Base-by-base conservation (phyloP, 1,140 invertebrate species). In the Ylistrum balloti region DNA sequence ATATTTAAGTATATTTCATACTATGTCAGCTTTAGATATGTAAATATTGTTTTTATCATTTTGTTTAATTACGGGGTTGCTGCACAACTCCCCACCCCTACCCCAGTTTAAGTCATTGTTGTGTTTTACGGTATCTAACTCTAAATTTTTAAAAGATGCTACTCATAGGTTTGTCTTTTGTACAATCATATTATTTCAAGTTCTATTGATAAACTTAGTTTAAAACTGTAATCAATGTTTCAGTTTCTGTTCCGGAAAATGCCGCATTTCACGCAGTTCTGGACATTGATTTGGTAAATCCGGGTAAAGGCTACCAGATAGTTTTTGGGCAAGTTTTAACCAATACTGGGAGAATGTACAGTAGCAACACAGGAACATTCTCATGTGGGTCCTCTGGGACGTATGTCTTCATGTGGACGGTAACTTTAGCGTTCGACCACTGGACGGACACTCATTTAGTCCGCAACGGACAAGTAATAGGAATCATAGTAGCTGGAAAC, bases 361-460 rank as follows among this genome's bases (percentile, higher is more conserved):
- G 56, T 28, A 74, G 22, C 56, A 74, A n/a, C n/a, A 74, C 56
- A n/a, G 56, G 56, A 28, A 74, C 56, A n/a, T 74, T 74, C n/a
- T 28, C 56, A 1, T 74, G 56, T 74, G 56, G 56, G 56, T 28
- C 56, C n/a, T 11, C 22, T 0, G 56, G 56, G 5, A 74, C 56
- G 5, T 74, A 74, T 11, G n/a, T n/a, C 56, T 74, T 74, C 56
- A 28, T 74, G 22, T 74, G 56, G 56, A 74, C 56, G n/a, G 56
- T 74, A 5, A 74, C 56, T 5, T 9, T 74, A 74, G 22, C 56
- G 56, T 74, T n/a, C 56, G 56, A 28, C 13, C 56, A 74, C 22
- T 74, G 56, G 56, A n/a, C 56, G 20, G 56, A 74, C 56, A 74
- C n/a, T 28, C 22, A 74, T 74, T n/a, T 74, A 0, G 22, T n/a